Conservation (phyloP, 2,888 invertebrate species). For the Leptinotarsa rubiginosa region DNA sequence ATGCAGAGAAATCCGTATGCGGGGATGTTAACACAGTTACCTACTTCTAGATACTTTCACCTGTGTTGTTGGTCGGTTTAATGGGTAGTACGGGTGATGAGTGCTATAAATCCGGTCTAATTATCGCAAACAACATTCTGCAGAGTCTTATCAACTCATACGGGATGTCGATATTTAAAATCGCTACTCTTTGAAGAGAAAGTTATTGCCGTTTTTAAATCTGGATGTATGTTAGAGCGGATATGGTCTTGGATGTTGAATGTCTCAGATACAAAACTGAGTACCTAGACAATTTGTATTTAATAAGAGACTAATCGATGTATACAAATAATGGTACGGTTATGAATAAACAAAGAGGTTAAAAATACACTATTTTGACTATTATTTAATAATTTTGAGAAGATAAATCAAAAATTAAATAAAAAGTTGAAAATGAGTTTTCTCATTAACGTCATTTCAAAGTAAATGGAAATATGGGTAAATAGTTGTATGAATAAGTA, state of each 20-base stretch:
- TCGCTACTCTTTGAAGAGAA: background rate
- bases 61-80: constrained; percentile 44
- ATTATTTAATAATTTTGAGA: too few relatives aligned
- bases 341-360: too few relatives aligned
- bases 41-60: constrained; percentile 66
- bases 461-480: too few relatives aligned
- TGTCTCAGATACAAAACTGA: background rate
- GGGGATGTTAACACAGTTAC: constrained; percentile 64
- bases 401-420: too few relatives aligned
- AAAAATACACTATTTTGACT: too few relatives aligned
- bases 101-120: constrained; percentile 5
- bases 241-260: background rate
- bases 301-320: too few relatives aligned
- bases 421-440: too few relatives aligned
- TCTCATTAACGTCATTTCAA: too few relatives aligned
- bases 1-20: constrained; percentile 58
- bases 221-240: background rate
- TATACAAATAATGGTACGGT: too few relatives aligned
- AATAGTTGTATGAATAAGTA: too few relatives aligned
- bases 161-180: constrained; percentile 9
- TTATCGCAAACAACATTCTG: constrained; percentile 14
- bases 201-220: background rate
- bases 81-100: constrained; percentile 34
- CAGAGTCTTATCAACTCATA: constrained; percentile 4
- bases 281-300: too few relatives aligned